A percentile compares a stretch with the other conserved stretches of the same genome.
Evolutionary conservation across 2,113 vertebrate genomes (phyloP).

Genomic region (Ursus arctos): DNA sequence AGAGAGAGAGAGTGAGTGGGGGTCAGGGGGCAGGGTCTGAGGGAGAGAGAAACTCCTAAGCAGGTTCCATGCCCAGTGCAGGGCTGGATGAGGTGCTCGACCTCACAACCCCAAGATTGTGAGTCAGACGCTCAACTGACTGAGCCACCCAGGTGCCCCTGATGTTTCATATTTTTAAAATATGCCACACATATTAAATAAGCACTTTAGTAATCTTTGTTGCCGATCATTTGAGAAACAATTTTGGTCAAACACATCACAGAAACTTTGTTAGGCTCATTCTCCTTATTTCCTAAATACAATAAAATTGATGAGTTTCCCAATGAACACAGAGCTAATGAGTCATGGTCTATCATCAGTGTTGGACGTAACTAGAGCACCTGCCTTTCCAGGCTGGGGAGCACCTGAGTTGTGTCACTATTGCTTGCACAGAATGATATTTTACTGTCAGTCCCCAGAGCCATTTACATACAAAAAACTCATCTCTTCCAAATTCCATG

Average conservation of each 20-base stretch:
- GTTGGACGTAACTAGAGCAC: background rate
- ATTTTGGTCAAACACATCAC: background rate
- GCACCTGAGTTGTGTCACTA: background rate
- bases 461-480: background rate
- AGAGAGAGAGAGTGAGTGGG: background rate
- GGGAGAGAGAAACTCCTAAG: background rate
- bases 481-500: background rate
- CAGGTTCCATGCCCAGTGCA: background rate
- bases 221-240: background rate
- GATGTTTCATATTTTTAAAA: background rate
- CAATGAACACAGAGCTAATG: background rate
- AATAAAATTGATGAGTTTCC: background rate
- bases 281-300: slow-evolving; percentile 15
- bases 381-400: background rate
- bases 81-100: background rate
- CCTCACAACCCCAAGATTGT: background rate
- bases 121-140: background rate
- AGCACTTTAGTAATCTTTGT: background rate
- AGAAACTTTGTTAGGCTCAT: background rate
- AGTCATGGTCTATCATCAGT: background rate
- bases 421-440: background rate
- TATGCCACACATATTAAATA: background rate
- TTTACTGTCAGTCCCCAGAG: background rate
- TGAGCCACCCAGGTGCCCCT: background rate
- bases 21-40: background rate